phyloP scores from a whole-genome alignment of 2,888 invertebrate species.

The Pseudeuparius sepicola region DNA sequence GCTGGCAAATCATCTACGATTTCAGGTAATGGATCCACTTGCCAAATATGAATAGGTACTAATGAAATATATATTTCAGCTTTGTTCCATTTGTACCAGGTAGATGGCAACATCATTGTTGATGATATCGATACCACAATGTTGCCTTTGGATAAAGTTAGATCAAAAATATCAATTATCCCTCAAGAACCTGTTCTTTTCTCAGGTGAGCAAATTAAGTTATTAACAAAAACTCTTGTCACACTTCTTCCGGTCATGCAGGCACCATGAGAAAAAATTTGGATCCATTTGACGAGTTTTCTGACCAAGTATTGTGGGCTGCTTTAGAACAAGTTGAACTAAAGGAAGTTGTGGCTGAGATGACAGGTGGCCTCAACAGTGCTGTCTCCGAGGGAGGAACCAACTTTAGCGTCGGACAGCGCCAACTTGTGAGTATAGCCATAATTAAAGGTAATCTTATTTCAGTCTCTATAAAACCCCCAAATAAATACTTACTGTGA shows the following conservation, averaged over 20 bases:
- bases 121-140: conserved; percentile 63
- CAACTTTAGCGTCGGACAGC: conserved; percentile 43
- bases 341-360: conserved; percentile 46
- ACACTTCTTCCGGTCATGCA: conserved; percentile 12
- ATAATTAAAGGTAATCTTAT: too few relatives aligned
- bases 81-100: conserved; percentile 70
- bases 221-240: not conserved
- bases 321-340: conserved; percentile 37
- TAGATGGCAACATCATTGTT: conserved; percentile 69
- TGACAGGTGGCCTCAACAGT: conserved; percentile 42
- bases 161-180: conserved; percentile 72
- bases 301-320: conserved; percentile 29
- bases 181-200: conserved; percentile 83
- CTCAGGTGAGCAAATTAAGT: conserved; percentile 43
- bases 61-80: too few relatives aligned
- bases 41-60: too few relatives aligned
- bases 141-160: conserved; percentile 64
- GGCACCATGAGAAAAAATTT: conserved; percentile 44
- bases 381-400: conserved; percentile 51
- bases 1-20: conserved; percentile 77
- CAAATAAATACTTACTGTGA: too few relatives aligned
- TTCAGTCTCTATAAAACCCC: too few relatives aligned
- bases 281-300: conserved; percentile 32
- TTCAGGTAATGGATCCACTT: too few relatives aligned
- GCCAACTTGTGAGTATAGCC: too few relatives aligned